Conservation (phyloP, 2,888 invertebrate species). For the Autographa pulchrina region DNA sequence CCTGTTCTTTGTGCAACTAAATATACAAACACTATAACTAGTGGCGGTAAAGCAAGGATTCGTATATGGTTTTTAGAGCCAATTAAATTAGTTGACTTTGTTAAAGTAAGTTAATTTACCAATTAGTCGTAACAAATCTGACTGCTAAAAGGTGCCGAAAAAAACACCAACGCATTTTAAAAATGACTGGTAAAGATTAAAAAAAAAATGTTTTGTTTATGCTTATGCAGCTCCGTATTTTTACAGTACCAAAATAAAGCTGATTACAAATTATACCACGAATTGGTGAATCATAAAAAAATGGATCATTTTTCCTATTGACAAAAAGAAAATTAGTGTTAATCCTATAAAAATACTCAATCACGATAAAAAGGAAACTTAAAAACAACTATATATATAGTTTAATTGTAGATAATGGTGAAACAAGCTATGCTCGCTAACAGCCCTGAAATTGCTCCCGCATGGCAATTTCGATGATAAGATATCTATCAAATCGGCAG, state of each 20-base stretch:
- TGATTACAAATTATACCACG: background rate
- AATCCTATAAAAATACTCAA: background rate
- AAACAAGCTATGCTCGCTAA: background rate
- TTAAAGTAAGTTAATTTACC: background rate
- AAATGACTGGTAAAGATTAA: no score
- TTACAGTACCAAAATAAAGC: no score
- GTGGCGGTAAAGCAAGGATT: background rate
- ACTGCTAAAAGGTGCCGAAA: background rate
- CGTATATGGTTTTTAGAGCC: background rate
- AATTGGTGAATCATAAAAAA: background rate
- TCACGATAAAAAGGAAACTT: background rate
- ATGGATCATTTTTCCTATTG: background rate
- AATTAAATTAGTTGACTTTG: background rate
- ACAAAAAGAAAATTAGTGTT: background rate
- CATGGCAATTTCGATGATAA: conserved; percentile 32
- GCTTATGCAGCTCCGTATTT: no score
- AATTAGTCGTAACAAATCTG: background rate
- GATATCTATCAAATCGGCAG: conserved; percentile 30
- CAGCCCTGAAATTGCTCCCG: conserved; percentile 15
- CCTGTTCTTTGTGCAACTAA: background rate
- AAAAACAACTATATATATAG: conserved; percentile 6
- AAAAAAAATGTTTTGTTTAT: no score
- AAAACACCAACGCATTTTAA: background rate
- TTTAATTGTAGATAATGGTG: conserved; percentile 7
- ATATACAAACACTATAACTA: background rate